These are phyloP conservation scores for Mormyrops attenuatus DNA, from an alignment of 2,797 vertebrate species.

Conservation along the genomic window DNA sequence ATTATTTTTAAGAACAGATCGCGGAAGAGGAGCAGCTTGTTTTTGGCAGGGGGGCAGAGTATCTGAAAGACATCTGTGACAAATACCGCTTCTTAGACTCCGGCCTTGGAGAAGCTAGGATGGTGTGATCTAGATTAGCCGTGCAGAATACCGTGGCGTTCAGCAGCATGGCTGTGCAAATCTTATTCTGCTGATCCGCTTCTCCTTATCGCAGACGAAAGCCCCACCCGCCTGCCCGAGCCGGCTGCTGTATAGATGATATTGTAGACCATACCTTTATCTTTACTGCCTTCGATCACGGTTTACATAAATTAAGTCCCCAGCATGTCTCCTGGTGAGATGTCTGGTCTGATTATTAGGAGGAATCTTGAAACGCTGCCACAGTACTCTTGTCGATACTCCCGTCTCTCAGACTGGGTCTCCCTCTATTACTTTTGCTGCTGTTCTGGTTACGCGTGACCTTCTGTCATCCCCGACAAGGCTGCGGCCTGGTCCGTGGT, in stretches of 20 bases:
- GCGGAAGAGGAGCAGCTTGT: constrained; percentile 6
- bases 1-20: constrained; percentile 15
- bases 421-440: neutral
- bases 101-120: neutral
- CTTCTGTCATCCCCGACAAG: neutral
- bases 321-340: neutral
- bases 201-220: constrained; percentile 20
- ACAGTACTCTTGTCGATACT: neutral
- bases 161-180: neutral
- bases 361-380: neutral
- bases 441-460: neutral
- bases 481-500: neutral
- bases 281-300: constrained; percentile 7
- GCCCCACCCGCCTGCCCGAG: neutral
- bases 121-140: constrained; percentile 23
- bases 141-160: constrained; percentile 9
- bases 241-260: constrained; percentile 19
- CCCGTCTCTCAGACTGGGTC: neutral
- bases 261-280: constrained; percentile 19
- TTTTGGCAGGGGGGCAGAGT: neutral
- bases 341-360: neutral
- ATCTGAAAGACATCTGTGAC: constrained; percentile 7
- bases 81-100: neutral
- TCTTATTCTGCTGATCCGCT: constrained; percentile 19
- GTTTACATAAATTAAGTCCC: constrained; percentile 25